These are phyloP conservation scores for Paraescarpia echinospica DNA, from an alignment of 1,140 invertebrate genomes.

Conservation along the genomic window DNA sequence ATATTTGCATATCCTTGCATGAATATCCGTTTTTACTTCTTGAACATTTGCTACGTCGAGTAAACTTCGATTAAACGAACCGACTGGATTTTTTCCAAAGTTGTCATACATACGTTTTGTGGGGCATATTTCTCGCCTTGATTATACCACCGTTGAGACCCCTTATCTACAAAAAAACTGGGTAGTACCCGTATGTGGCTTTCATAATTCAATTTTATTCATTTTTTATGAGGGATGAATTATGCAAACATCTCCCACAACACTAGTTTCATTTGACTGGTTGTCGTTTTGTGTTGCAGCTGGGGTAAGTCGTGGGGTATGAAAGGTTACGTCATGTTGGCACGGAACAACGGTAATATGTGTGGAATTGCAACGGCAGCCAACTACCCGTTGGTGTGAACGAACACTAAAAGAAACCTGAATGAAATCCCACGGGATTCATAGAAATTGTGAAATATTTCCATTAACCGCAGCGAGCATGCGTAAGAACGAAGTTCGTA, in stretches of 20 bases:
- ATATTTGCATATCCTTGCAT: too few relatives aligned
- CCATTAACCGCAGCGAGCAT: neutral
- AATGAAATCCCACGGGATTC: neutral
- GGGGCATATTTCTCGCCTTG: too few relatives aligned
- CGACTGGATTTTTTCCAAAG: too few relatives aligned
- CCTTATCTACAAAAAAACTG: too few relatives aligned
- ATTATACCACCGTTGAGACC: too few relatives aligned
- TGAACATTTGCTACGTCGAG: too few relatives aligned
- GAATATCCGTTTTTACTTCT: too few relatives aligned
- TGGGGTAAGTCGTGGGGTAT: slow-evolving; percentile 60
- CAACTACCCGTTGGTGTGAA: slow-evolving; percentile 32
- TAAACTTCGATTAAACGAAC: too few relatives aligned
- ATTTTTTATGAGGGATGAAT: neutral
- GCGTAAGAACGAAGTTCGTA: neutral
- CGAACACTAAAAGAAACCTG: slow-evolving; percentile 13
- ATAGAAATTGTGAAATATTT: neutral
- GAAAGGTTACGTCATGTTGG: slow-evolving; percentile 61
- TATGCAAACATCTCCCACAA: neutral
- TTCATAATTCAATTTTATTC: neutral
- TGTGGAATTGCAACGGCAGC: slow-evolving; percentile 41
- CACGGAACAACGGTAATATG: slow-evolving; percentile 60
- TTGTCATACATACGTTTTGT: too few relatives aligned
- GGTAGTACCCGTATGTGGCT: too few relatives aligned
- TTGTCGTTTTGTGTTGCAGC: slow-evolving; percentile 20
- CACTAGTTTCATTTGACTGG: neutral